These are phyloP conservation scores for Aplocera efformata DNA, from an alignment of 2,888 invertebrate species.

Conservation along the genomic window DNA sequence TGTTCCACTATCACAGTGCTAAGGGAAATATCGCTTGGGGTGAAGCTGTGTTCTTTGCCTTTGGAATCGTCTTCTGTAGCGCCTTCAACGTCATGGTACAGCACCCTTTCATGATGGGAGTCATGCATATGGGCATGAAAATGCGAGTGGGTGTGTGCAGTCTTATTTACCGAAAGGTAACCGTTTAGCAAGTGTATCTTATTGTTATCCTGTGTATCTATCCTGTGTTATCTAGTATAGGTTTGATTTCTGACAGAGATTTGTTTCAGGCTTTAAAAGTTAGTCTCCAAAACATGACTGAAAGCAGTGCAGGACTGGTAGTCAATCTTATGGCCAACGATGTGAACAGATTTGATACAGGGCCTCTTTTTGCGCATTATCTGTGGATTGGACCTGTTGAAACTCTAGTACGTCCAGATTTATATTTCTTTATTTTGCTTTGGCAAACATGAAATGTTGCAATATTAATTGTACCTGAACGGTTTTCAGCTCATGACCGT, in stretches of 20 bases:
- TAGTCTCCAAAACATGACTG: constrained; percentile 64
- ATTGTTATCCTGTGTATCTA: no score
- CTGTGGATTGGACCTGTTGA: constrained; percentile 88
- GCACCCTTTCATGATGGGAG: constrained; percentile 85
- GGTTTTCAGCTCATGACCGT: constrained; percentile 58
- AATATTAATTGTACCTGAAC: not conserved
- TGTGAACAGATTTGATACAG: constrained; percentile 87
- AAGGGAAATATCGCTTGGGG: constrained; percentile 73
- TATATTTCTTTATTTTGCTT: not conserved
- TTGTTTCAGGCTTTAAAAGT: constrained; percentile 62
- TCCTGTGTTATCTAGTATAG: no score
- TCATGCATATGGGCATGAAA: constrained; percentile 90
- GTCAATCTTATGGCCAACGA: constrained; percentile 87
- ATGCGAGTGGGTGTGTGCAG: constrained; percentile 91
- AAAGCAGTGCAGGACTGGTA: constrained; percentile 70
- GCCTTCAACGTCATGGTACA: constrained; percentile 82
- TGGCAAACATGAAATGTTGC: not conserved
- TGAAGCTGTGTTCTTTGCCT: constrained; percentile 84
- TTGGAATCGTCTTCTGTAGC: constrained; percentile 83
- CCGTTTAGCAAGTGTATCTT: no score
- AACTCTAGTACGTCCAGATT: constrained; percentile 69
- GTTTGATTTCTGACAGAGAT: not conserved
- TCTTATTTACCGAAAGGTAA: constrained; percentile 91
- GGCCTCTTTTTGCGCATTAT: constrained; percentile 85
- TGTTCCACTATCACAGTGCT: constrained; percentile 81